These are phyloP conservation scores for Philereme vetulata DNA, from an alignment of 2,888 invertebrate genomes.

Conservation along the genomic window DNA sequence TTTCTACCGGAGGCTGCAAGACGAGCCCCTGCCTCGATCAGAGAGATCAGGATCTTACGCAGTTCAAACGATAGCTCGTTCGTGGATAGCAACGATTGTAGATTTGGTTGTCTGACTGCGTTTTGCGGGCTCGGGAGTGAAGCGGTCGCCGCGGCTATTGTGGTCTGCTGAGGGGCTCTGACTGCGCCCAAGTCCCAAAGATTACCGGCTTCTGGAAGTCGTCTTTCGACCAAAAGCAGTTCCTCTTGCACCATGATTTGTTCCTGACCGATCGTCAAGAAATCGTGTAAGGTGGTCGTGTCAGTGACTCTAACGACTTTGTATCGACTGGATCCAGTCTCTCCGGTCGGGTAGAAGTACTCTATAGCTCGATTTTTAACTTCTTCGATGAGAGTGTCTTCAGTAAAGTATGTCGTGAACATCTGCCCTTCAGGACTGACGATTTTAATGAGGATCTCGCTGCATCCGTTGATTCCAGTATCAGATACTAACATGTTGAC, in stretches of 20 bases:
- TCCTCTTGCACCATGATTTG: slow-evolving; percentile 69
- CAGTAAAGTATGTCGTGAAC: slow-evolving; percentile 62
- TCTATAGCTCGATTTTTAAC: slow-evolving; percentile 70
- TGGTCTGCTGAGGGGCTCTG: slow-evolving; percentile 65
- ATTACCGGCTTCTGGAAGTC: slow-evolving; percentile 67
- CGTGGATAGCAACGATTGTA: slow-evolving; percentile 72
- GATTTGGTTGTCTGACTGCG: slow-evolving; percentile 65
- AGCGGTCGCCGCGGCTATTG: slow-evolving; percentile 74
- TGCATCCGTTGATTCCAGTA: slow-evolving; percentile 50
- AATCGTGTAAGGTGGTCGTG: slow-evolving; percentile 68
- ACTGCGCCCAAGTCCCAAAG: slow-evolving; percentile 75
- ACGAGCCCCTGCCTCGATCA: slow-evolving; percentile 74
- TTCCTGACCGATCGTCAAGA: slow-evolving; percentile 68
- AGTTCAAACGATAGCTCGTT: slow-evolving; percentile 73
- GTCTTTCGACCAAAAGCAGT: slow-evolving; percentile 64
- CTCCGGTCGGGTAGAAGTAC: slow-evolving; percentile 72
- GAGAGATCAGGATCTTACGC: slow-evolving; percentile 71
- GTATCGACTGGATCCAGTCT: slow-evolving; percentile 62
- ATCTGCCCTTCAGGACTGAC: slow-evolving; percentile 72
- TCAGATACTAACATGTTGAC: slow-evolving; percentile 66
- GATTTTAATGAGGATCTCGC: slow-evolving; percentile 65
- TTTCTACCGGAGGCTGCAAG: slow-evolving; percentile 72
- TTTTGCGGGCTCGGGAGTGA: slow-evolving; percentile 63
- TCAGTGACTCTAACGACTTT: slow-evolving; percentile 72
- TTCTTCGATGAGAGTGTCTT: slow-evolving; percentile 71